Conservation (phyloP, 2,113 vertebrate species). For the Amblyornis subalaris region DNA sequence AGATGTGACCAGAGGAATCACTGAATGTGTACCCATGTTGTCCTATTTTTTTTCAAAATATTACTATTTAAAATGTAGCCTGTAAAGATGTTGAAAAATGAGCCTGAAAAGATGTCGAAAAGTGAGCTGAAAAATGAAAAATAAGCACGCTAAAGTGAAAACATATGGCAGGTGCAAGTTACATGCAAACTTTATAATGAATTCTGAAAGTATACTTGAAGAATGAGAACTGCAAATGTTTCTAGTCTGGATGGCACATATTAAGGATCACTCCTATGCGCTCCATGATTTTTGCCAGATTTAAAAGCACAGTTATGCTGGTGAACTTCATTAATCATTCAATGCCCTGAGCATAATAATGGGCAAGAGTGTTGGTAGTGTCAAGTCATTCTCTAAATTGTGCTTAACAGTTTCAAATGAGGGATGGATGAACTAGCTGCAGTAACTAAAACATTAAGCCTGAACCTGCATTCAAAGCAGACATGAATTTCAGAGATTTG, state of each 20-base stretch:
- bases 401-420: background rate
- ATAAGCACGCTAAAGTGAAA: background rate
- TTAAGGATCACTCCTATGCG: background rate
- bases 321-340: conserved; percentile 12
- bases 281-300: background rate
- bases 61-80: background rate
- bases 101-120: background rate
- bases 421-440: background rate
- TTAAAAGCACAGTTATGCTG: background rate
- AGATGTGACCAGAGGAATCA: background rate
- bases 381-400: conserved; percentile 1
- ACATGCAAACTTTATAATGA: background rate
- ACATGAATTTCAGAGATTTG: background rate
- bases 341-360: background rate
- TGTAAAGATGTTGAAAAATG: background rate
- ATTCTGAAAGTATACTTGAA: conserved; percentile 7
- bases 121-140: conserved; percentile 1
- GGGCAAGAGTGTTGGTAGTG: background rate
- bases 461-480: background rate
- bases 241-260: background rate
- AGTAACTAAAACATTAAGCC: background rate
- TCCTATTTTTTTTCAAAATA: background rate
- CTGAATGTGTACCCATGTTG: accelerated
- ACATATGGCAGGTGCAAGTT: conserved; percentile 12
- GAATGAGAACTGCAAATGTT: conserved; percentile 3